Percentiles rank a stretch among this genome's conserved stretches.
These are phyloP conservation scores for Pyrgus malvae DNA, from an alignment of 2,888 invertebrate species.

Conservation along the genomic window DNA sequence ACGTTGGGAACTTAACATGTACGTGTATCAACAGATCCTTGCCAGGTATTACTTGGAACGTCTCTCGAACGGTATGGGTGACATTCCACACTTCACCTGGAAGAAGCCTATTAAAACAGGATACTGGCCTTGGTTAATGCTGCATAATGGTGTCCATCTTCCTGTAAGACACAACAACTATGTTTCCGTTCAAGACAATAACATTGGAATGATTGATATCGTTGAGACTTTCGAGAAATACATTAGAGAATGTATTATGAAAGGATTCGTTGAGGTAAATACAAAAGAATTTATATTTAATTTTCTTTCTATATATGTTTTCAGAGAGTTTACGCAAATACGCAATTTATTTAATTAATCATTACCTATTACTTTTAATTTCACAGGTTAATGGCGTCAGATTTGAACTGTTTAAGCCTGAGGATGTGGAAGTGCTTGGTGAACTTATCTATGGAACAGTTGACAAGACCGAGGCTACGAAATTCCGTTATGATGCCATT, in stretches of 20 bases:
- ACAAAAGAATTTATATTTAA: not conserved
- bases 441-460: conserved; percentile 74
- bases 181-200: conserved; percentile 51
- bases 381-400: conserved; percentile 63
- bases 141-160: conserved; percentile 79
- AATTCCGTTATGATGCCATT: conserved; percentile 68
- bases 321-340: no score
- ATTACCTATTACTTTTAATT: not conserved
- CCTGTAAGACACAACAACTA: conserved; percentile 76
- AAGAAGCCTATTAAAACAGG: conserved; percentile 68
- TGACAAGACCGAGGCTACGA: conserved; percentile 63
- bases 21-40: conserved; percentile 83
- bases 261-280: conserved; percentile 72
- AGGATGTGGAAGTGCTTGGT: conserved; percentile 80
- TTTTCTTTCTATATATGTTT: no score
- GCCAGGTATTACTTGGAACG: conserved; percentile 82
- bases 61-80: conserved; percentile 70
- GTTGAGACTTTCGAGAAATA: conserved; percentile 74
- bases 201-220: conserved; percentile 56
- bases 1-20: conserved; percentile 79
- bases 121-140: conserved; percentile 81
- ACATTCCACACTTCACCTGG: conserved; percentile 70
- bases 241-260: conserved; percentile 81
- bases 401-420: conserved; percentile 58
- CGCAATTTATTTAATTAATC: not conserved